Conservation (phyloP, 2,113 vertebrate genomes). For the Chlorodrepanis virens region DNA sequence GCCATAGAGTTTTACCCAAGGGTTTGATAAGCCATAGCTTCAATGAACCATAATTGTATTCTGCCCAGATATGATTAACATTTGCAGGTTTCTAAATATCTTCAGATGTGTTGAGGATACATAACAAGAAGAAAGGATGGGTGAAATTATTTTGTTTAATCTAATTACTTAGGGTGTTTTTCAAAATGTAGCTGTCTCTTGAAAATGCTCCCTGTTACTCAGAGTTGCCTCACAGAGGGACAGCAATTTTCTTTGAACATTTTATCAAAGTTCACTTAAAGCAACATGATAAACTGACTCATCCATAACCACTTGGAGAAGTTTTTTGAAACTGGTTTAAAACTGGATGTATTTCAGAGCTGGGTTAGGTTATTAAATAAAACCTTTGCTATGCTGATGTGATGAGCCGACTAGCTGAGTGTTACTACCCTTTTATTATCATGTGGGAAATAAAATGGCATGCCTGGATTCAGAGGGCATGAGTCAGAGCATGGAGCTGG, state of each 20-base stretch:
- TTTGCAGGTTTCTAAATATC: not conserved
- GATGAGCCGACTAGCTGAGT: not conserved
- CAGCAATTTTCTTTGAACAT: slow-evolving; percentile 36
- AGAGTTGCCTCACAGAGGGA: slow-evolving; percentile 38
- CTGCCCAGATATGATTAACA: not conserved
- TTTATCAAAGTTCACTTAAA: slow-evolving; percentile 54
- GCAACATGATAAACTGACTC: slow-evolving; percentile 45
- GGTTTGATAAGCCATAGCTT: not conserved
- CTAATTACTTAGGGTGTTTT: slow-evolving; percentile 5
- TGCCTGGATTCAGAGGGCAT: slow-evolving; percentile 30
- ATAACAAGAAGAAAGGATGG: not conserved
- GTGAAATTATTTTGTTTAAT: not conserved
- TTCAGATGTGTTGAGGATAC: not conserved
- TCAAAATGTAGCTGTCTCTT: not conserved
- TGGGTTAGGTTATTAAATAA: slow-evolving; percentile 38
- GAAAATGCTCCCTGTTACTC: slow-evolving; percentile 34
- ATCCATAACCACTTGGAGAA: not conserved
- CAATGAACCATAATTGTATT: not conserved
- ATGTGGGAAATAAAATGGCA: slow-evolving; percentile 45
- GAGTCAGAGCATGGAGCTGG: not conserved
- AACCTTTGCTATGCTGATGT: slow-evolving; percentile 60
- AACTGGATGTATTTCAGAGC: slow-evolving; percentile 44
- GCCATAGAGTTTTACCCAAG: not conserved
- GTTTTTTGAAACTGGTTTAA: slow-evolving; percentile 20
- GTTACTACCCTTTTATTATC: slow-evolving; percentile 16